Percentiles rank a stretch among this genome's conserved stretches.
Conservation (phyloP, 2,797 vertebrate species). For the Pseudochirops cupreus region DNA sequence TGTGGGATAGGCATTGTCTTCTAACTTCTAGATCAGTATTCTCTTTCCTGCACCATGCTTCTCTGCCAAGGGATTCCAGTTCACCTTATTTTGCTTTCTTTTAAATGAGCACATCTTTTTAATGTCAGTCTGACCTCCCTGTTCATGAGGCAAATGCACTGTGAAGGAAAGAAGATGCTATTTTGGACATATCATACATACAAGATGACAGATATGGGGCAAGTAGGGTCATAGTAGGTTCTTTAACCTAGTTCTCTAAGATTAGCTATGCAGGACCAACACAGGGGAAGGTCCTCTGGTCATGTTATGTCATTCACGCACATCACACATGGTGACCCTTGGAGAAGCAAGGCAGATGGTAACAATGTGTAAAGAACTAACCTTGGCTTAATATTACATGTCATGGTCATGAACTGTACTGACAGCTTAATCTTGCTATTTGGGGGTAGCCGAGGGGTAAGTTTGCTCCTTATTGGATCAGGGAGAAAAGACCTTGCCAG, state of each 20-base stretch:
- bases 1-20: neutral
- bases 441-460: neutral
- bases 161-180: constrained; percentile 4
- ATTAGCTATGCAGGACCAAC: neutral
- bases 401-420: neutral
- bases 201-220: neutral
- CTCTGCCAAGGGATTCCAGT: neutral
- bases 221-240: neutral
- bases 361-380: neutral
- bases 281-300: neutral
- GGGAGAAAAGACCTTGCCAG: neutral
- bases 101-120: neutral
- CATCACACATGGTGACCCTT: neutral
- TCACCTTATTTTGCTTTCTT: neutral
- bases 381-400: neutral
- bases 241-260: neutral
- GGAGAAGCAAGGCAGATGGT: neutral
- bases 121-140: constrained; percentile 45
- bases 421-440: neutral
- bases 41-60: neutral
- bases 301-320: neutral
- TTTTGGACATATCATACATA: neutral
- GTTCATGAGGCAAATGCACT: neutral
- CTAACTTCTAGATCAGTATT: neutral
- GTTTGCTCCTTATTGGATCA: neutral